Evolutionary conservation across 2,888 invertebrate genomes (phyloP).

Genomic region (Volucella zonaria): DNA sequence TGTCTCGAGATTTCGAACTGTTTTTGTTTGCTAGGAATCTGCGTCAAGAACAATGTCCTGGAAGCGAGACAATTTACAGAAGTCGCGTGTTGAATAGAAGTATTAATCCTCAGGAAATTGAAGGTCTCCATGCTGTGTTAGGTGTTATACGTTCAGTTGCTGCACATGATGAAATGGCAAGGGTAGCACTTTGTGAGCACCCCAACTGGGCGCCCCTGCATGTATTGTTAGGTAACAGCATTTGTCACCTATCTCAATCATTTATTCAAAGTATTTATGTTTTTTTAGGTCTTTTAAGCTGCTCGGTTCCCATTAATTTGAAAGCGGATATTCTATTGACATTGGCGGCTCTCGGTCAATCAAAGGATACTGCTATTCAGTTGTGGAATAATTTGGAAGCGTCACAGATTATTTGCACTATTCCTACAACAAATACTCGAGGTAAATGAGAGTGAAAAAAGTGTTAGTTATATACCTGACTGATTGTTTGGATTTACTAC

Average conservation of each 20-base stretch:
- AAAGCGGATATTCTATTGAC: slow-evolving; percentile 93
- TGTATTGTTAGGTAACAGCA: slow-evolving; percentile 86
- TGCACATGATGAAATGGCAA: slow-evolving; percentile 90
- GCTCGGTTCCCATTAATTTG: slow-evolving; percentile 92
- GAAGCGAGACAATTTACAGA: slow-evolving; percentile 86
- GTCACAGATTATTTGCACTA: slow-evolving; percentile 89
- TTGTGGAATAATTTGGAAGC: slow-evolving; percentile 94
- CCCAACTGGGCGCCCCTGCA: slow-evolving; percentile 93
- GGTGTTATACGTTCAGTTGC: slow-evolving; percentile 90
- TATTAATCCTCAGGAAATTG: slow-evolving; percentile 91
- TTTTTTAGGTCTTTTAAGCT: slow-evolving; percentile 88
- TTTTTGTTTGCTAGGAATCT: slow-evolving; percentile 84
- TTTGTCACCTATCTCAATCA: not conserved
- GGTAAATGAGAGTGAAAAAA: slow-evolving; percentile 60
- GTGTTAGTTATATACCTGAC: not conserved
- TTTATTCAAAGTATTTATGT: not conserved
- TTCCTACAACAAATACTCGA: slow-evolving; percentile 86
- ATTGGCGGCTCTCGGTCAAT: slow-evolving; percentile 90
- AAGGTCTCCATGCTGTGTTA: slow-evolving; percentile 92
- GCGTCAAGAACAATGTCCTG: slow-evolving; percentile 87
- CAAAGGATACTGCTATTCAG: slow-evolving; percentile 89
- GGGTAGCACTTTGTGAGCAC: slow-evolving; percentile 93
- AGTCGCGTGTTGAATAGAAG: slow-evolving; percentile 84
- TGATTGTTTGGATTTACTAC: not conserved
- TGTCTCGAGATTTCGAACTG: not conserved